Conservation (phyloP, 2,113 vertebrate genomes). For the Pygoscelis antarcticus region DNA sequence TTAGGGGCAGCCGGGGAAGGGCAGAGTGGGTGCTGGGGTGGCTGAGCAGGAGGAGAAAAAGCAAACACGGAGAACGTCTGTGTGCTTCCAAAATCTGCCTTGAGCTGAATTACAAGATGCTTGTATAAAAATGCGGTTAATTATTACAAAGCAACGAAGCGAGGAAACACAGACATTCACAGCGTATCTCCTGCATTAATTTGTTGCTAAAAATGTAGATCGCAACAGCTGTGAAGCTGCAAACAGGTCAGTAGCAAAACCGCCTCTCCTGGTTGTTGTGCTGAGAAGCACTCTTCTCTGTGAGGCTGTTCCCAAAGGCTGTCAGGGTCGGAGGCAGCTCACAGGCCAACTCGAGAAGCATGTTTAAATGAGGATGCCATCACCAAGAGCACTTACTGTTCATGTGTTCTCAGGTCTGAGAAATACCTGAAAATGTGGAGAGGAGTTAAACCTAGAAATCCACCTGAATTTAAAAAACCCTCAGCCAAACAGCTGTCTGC, state of each 20-base stretch:
- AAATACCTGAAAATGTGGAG: neutral
- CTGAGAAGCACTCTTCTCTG: neutral
- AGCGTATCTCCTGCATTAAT: neutral
- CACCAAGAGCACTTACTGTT: neutral
- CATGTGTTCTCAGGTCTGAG: neutral
- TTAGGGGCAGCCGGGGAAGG: neutral
- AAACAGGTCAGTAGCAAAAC: neutral
- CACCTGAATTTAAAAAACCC: neutral
- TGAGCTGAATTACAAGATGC: neutral
- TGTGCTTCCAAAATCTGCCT: neutral
- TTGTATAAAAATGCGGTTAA: neutral
- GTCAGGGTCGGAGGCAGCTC: neutral
- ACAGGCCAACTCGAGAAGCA: neutral
- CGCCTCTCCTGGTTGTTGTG: neutral
- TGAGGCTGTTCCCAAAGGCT: neutral
- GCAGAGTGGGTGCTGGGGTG: neutral
- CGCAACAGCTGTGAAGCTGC: neutral
- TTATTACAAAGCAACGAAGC: neutral
- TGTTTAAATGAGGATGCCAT: neutral
- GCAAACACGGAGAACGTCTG: neutral
- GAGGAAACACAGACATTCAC: neutral
- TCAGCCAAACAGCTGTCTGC: neutral
- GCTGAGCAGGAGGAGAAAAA: neutral
- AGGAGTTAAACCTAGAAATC: neutral
- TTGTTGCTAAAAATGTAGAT: constrained; percentile 9